A percentile compares a stretch with the other conserved stretches of the same genome.
phyloP scores from a whole-genome alignment of 2,113 vertebrate species.

The Hippocampus guttulatus region DNA sequence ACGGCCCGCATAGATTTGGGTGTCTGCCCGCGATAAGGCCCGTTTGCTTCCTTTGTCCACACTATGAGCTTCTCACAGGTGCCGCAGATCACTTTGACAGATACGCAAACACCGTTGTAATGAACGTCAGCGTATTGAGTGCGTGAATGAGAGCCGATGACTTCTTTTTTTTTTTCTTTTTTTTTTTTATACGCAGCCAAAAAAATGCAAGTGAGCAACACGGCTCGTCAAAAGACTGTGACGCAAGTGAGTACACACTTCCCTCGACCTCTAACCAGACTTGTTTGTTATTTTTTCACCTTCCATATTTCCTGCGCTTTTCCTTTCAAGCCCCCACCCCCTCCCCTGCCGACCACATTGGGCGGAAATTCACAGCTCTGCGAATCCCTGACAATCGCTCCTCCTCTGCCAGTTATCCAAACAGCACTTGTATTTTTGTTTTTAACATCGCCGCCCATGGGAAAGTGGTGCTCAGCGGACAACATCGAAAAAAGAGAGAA shows the following conservation, averaged over 20 bases:
- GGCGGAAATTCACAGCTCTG: constrained; percentile 62
- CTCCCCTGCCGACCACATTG: constrained; percentile 22
- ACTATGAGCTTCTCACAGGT: constrained; percentile 59
- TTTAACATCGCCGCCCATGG: constrained; percentile 31
- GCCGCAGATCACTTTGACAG: constrained; percentile 55
- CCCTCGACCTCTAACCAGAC: constrained; percentile 45
- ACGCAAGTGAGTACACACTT: constrained; percentile 3
- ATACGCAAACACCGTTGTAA: constrained; percentile 72
- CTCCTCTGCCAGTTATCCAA: constrained; percentile 49
- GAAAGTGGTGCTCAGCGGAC: constrained; percentile 39
- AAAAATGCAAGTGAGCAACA: not conserved
- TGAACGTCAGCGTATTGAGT: constrained; percentile 41
- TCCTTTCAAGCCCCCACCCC: constrained; percentile 48
- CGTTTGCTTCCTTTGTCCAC: constrained; percentile 83
- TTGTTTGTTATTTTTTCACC: constrained; percentile 69
- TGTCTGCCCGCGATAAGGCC: constrained; percentile 84
- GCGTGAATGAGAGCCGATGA: constrained; percentile 9
- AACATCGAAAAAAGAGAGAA: constrained; percentile 18
- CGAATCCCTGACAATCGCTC: constrained; percentile 32
- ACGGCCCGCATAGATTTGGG: constrained; percentile 74
- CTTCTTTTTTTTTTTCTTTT: not conserved
- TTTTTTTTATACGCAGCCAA: not conserved
- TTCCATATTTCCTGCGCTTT: constrained; percentile 69
- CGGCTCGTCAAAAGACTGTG: not conserved
- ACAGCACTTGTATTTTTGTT: constrained; percentile 50